These are phyloP conservation scores for Hymenopus coronatus DNA, from an alignment of 2,888 invertebrate species.

Conservation along the genomic window DNA sequence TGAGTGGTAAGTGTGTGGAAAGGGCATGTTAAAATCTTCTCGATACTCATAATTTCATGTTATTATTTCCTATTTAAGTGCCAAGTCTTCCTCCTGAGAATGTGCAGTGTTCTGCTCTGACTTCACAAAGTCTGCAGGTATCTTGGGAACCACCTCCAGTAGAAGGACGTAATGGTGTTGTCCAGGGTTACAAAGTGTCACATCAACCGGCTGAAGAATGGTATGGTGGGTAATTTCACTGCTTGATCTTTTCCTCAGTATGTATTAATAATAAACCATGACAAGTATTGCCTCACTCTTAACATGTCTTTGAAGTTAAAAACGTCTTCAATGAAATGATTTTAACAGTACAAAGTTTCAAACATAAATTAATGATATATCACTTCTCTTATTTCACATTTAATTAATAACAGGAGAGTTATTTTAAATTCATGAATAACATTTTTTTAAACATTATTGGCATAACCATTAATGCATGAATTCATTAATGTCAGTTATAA, in stretches of 20 bases:
- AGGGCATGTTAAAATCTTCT: too few relatives aligned
- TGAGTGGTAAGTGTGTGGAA: too few relatives aligned
- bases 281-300: neutral
- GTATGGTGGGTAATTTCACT: conserved; percentile 60
- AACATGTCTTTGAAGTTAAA: neutral
- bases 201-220: conserved; percentile 76
- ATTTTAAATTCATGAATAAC: too few relatives aligned
- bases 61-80: conserved; percentile 52
- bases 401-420: too few relatives aligned
- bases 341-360: too few relatives aligned
- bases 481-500: too few relatives aligned
- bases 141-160: conserved; percentile 81
- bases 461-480: too few relatives aligned
- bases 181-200: conserved; percentile 82
- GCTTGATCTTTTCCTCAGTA: neutral
- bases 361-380: too few relatives aligned
- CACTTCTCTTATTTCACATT: too few relatives aligned
- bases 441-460: too few relatives aligned
- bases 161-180: conserved; percentile 78
- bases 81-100: conserved; percentile 83
- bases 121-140: conserved; percentile 80
- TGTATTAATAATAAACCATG: neutral
- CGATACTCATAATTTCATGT: too few relatives aligned
- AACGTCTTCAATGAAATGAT: too few relatives aligned
- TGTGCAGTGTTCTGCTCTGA: conserved; percentile 75